Evolutionary conservation across 1,140 invertebrate genomes (phyloP), one percentile per base, ranked within the genome.

Genomic region (Vanessa tameamea): DNA sequence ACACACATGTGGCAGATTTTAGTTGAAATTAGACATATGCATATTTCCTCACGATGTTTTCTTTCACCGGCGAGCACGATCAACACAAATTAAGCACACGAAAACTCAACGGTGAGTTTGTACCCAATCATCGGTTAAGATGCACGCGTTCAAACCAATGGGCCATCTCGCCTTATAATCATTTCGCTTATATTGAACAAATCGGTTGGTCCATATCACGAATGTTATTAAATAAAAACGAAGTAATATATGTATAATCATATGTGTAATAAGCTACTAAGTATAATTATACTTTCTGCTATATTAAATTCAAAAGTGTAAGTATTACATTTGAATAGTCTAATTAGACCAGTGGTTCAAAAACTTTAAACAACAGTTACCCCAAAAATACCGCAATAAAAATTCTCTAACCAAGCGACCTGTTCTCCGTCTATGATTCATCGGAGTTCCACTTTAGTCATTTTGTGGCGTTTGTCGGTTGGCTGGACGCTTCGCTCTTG

Each of bases 321-420:
- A 53, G 8, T 53, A 15, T 15, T 16, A 53, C 15, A 16, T 53
- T 53, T 20, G 3, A 53, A 53, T 9, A 15, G n/a, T 53, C n/a
- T 82, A 87, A 87, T 90, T 87, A 85, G 82, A 78, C 31, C 74
- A 78, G 47, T 71, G 61, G 71, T 76, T 73, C 68, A n/a, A 72
- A 79, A 85, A 79, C 69, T 64, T 71, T 64, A 75, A 81, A 81
- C 67, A 84, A 88, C 89, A 82, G 89, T 91, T 88, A 87, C 72
- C 69, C 26, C 43, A 79, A 84, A 88, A 87, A 87, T 87, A 88
- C 87, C 87, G 88, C 86, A 89, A 89, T 83, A 86, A 88, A 87
- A 89, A 85, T 43, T 78, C 77, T 87, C 81, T 82, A 86, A 90
- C 75, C 81, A 80, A 81, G 76, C 85, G 82, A 87, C 83, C 82